Evolutionary conservation across 92 coral and sea anemone species (phyloP).

Genomic region (Phenganax stokvisi): DNA sequence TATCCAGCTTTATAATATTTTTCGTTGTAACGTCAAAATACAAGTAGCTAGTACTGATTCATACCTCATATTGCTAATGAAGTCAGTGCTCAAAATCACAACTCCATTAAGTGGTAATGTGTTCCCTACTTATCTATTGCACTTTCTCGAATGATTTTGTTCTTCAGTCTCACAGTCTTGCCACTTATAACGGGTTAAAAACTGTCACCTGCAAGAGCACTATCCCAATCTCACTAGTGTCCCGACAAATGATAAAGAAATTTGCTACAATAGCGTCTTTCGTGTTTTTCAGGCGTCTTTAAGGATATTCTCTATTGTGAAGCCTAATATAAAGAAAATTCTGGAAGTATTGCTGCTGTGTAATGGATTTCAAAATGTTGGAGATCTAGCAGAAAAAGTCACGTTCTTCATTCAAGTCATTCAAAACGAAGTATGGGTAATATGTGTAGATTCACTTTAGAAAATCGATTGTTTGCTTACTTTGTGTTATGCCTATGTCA

Average conservation of each 20-base stretch:
- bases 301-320: conserved; percentile 71
- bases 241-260: too few species aligned
- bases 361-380: conserved; percentile 75
- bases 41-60: neutral
- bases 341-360: conserved; percentile 73
- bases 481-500: neutral
- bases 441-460: neutral
- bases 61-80: neutral
- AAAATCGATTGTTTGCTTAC: neutral
- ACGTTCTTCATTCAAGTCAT: conserved; percentile 70
- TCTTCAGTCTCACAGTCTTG: too few species aligned
- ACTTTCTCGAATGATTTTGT: too few species aligned
- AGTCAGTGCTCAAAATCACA: neutral
- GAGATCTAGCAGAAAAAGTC: conserved; percentile 71
- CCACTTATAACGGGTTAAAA: too few species aligned
- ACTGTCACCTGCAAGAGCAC: too few species aligned
- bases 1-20: neutral
- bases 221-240: too few species aligned
- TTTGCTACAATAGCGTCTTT: too few species aligned
- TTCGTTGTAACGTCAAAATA: neutral
- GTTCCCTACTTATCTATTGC: too few species aligned
- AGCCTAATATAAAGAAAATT: conserved; percentile 65
- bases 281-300: conserved; percentile 54
- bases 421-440: conserved; percentile 59
- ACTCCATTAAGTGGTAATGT: neutral